Evolutionary conservation across 2,888 invertebrate species (phyloP).

Genomic region (Hyalella azteca): DNA sequence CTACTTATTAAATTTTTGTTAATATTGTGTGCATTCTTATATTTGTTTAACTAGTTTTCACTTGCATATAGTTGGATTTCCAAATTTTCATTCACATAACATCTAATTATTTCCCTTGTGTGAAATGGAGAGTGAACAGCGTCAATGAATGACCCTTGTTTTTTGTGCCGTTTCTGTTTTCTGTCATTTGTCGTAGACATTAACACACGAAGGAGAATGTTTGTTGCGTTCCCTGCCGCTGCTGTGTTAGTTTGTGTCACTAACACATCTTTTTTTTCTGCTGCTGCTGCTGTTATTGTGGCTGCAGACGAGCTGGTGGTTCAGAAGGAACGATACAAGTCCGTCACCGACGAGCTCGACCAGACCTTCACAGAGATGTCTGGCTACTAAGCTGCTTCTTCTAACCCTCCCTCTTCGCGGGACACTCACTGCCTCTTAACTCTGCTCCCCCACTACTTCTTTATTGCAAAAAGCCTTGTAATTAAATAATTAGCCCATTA

Average conservation of each 20-base stretch:
- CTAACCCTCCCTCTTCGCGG: conserved; percentile 6
- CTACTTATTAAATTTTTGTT: too few relatives aligned
- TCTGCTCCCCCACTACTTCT: conserved; percentile 23
- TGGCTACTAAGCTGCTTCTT: conserved; percentile 76
- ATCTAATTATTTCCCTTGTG: too few relatives aligned
- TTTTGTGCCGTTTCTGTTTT: too few relatives aligned
- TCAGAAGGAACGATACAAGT: conserved; percentile 90
- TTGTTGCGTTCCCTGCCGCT: not conserved
- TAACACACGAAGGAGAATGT: too few relatives aligned
- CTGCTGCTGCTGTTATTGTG: conserved; percentile 47
- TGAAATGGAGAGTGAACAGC: too few relatives aligned
- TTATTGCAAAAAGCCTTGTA: conserved; percentile 1
- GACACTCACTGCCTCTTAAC: conserved; percentile 39
- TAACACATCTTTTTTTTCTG: not conserved
- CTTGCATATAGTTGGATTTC: too few relatives aligned
- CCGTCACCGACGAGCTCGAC: conserved; percentile 96
- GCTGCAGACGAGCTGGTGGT: conserved; percentile 79
- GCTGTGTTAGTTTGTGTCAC: not conserved
- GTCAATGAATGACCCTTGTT: too few relatives aligned
- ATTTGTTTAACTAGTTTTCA: too few relatives aligned
- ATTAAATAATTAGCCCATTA: not conserved
- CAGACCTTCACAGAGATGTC: conserved; percentile 95
- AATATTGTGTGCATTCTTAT: too few relatives aligned
- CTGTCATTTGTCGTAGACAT: too few relatives aligned
- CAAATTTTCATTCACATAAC: too few relatives aligned